Conservation (phyloP, 1,140 invertebrate genomes). For the Phymorhynchus buccinoides region DNA sequence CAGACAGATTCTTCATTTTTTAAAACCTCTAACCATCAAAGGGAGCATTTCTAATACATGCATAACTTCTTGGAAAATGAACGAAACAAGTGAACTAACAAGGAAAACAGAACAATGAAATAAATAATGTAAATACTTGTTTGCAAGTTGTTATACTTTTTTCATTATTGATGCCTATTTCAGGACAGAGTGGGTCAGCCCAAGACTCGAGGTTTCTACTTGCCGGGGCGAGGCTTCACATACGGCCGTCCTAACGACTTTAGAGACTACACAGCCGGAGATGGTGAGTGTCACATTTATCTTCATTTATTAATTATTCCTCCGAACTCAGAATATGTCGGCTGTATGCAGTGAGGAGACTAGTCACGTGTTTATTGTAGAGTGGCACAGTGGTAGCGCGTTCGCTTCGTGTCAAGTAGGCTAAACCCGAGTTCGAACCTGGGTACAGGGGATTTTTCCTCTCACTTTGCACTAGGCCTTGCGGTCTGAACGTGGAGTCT, state of each 20-base stretch:
- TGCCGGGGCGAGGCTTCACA: conserved; percentile 28
- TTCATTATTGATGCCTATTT: not conserved
- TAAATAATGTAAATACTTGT: not conserved
- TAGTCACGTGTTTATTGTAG: no score
- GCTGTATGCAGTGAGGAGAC: no score
- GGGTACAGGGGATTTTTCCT: no score
- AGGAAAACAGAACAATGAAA: not conserved
- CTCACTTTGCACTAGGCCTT: no score
- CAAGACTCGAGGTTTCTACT: conserved; percentile 43
- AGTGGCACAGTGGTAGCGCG: no score
- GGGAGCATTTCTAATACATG: not conserved
- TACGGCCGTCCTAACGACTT: conserved; percentile 41
- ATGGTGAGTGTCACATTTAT: conserved; percentile 17
- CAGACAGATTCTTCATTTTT: not conserved
- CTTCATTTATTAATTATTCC: no score
- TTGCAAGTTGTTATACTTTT: not conserved
- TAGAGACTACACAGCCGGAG: conserved; percentile 38
- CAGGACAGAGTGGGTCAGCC: conserved; percentile 39
- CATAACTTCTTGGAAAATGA: not conserved
- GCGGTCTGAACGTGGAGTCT: no score
- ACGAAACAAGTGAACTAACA: not conserved
- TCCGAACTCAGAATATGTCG: no score
- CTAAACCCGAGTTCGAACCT: no score
- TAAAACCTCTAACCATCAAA: not conserved
- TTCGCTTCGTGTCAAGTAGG: no score